phyloP scores from a whole-genome alignment of 1,140 invertebrate species.

The Diabrotica virgifera region DNA sequence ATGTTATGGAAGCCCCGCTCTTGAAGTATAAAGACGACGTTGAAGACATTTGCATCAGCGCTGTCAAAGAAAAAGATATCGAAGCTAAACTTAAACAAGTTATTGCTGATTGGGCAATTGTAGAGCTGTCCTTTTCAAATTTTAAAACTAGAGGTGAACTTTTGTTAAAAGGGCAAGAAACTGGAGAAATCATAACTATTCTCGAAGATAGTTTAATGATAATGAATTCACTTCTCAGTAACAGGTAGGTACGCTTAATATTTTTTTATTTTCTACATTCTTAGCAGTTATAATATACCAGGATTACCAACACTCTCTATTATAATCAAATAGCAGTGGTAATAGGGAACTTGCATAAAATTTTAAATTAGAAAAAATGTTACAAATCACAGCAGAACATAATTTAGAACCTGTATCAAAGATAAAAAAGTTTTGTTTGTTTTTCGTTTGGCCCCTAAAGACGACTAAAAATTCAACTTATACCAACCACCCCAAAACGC shows the following conservation, averaged over 20 bases:
- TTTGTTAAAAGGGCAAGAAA: slow-evolving; percentile 74
- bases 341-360: too few relatives aligned
- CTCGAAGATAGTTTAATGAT: slow-evolving; percentile 88
- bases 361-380: too few relatives aligned
- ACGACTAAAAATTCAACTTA: too few relatives aligned
- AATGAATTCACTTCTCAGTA: slow-evolving; percentile 78
- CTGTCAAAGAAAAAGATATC: slow-evolving; percentile 87
- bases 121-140: slow-evolving; percentile 73
- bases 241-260: slow-evolving; percentile 57
- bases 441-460: too few relatives aligned
- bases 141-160: slow-evolving; percentile 86
- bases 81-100: slow-evolving; percentile 85
- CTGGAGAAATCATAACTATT: slow-evolving; percentile 72
- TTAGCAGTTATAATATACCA: too few relatives aligned
- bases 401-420: too few relatives aligned
- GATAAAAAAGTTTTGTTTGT: too few relatives aligned
- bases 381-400: too few relatives aligned
- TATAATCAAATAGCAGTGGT: too few relatives aligned
- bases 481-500: too few relatives aligned
- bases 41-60: slow-evolving; percentile 89
- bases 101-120: slow-evolving; percentile 73
- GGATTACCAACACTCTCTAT: too few relatives aligned
- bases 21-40: slow-evolving; percentile 83
- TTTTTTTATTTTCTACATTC: not conserved
- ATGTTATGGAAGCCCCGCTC: slow-evolving; percentile 81